Percentiles rank a stretch among this genome's conserved stretches.
phyloP scores from a whole-genome alignment of 2,888 invertebrate genomes.

The Rhagonycha fulva region DNA sequence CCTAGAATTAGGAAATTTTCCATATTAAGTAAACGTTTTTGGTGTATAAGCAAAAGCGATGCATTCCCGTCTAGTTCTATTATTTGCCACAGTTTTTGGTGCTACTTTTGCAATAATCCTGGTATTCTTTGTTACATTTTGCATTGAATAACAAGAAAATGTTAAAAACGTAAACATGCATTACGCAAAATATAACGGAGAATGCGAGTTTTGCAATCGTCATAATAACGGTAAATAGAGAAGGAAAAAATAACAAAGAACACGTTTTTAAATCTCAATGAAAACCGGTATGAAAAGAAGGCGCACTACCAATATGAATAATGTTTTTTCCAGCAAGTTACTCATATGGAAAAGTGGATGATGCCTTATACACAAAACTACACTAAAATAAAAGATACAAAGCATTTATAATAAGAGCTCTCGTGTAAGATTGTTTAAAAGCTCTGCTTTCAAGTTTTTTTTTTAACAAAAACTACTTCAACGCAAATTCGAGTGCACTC shows the following conservation, averaged over 20 bases:
- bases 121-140: background rate
- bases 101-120: background rate
- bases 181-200: conserved; percentile 11
- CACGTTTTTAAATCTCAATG: conserved; percentile 9
- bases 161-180: background rate
- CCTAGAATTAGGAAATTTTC: too few species aligned
- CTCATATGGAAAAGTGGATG: conserved; percentile 22
- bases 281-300: conserved; percentile 22
- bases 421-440: background rate
- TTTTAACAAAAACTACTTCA: background rate
- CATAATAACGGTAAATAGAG: conserved; percentile 3
- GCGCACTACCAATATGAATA: conserved; percentile 15
- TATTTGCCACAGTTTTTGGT: background rate
- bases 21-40: too few species aligned
- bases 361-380: conserved; percentile 5
- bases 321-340: conserved; percentile 19
- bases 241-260: conserved; percentile 8
- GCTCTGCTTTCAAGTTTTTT: background rate
- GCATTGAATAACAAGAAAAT: background rate
- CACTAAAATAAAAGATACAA: background rate
- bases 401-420: conserved; percentile 5
- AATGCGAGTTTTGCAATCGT: background rate
- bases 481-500: background rate
- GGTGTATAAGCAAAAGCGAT: too few species aligned
- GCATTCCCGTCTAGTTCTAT: background rate